These are phyloP conservation scores for Drosophila mojavensis DNA, from an alignment of 1,140 invertebrate genomes.

Conservation along the genomic window DNA sequence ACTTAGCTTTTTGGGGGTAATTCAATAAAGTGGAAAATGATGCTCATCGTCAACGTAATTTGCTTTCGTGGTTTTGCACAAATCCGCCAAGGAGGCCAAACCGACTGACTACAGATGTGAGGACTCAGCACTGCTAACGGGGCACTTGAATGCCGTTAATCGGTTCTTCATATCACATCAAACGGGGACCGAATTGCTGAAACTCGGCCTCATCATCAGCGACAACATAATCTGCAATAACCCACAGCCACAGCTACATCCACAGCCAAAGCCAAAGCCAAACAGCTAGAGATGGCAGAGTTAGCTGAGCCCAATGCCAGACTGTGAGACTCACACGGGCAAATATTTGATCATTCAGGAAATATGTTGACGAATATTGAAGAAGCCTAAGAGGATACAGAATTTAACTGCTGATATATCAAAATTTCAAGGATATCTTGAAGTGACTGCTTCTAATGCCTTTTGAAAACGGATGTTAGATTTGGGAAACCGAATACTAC, in stretches of 20 bases:
- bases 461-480: no score
- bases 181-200: slow-evolving; percentile 45
- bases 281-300: slow-evolving; percentile 29
- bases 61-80: slow-evolving; percentile 77
- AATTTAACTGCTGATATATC: no score
- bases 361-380: no score
- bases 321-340: no score
- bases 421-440: no score
- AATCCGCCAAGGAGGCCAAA: slow-evolving; percentile 56
- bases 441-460: no score
- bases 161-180: slow-evolving; percentile 80
- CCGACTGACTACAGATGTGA: slow-evolving; percentile 36
- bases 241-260: not conserved
- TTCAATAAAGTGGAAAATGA: slow-evolving; percentile 82
- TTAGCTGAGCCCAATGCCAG: not conserved
- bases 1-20: slow-evolving; percentile 57
- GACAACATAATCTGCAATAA: slow-evolving; percentile 24
- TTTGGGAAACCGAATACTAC: no score
- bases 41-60: slow-evolving; percentile 77
- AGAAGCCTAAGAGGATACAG: no score
- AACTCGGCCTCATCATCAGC: slow-evolving; percentile 46
- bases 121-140: slow-evolving; percentile 10
- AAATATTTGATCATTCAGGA: no score
- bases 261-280: not conserved
- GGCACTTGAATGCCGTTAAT: slow-evolving; percentile 74